These are phyloP conservation scores for Plutomurus gul DNA, from an alignment of 1,140 invertebrate genomes.

Conservation along the genomic window DNA sequence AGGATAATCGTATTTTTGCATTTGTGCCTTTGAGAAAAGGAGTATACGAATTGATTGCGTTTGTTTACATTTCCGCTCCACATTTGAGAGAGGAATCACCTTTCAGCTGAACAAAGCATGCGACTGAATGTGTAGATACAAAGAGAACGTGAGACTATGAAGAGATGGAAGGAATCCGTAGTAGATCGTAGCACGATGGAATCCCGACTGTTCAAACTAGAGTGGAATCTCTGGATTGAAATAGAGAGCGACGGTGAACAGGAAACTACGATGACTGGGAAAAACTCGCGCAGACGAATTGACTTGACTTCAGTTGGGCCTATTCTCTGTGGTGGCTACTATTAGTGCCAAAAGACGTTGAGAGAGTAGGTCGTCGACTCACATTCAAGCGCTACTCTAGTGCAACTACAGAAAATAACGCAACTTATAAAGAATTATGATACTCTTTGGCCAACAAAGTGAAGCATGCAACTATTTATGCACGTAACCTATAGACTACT, in stretches of 20 bases:
- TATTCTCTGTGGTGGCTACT: too few relatives aligned
- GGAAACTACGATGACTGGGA: neutral
- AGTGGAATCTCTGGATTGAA: neutral
- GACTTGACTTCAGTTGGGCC: neutral
- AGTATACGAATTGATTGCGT: too few relatives aligned
- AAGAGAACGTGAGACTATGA: neutral
- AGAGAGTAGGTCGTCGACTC: neutral
- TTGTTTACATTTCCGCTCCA: neutral
- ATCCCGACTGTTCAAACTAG: neutral
- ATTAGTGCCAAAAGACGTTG: neutral
- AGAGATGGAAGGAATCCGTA: neutral
- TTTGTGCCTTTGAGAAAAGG: too few relatives aligned
- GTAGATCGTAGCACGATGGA: neutral
- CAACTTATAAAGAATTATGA: neutral
- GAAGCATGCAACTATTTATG: neutral
- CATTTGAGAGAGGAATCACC: neutral
- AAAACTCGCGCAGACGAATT: constrained; percentile 6
- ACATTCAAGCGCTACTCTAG: neutral
- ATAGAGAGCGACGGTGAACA: constrained; percentile 8
- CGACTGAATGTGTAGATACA: neutral
- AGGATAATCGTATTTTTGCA: too few relatives aligned
- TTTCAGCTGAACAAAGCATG: neutral
- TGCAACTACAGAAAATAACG: constrained; percentile 7
- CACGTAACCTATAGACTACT: too few relatives aligned
- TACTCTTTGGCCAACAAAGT: constrained; percentile 1